Evolutionary conservation across 1,140 invertebrate genomes (phyloP).

Genomic region (Drosophila pseudoananassae): DNA sequence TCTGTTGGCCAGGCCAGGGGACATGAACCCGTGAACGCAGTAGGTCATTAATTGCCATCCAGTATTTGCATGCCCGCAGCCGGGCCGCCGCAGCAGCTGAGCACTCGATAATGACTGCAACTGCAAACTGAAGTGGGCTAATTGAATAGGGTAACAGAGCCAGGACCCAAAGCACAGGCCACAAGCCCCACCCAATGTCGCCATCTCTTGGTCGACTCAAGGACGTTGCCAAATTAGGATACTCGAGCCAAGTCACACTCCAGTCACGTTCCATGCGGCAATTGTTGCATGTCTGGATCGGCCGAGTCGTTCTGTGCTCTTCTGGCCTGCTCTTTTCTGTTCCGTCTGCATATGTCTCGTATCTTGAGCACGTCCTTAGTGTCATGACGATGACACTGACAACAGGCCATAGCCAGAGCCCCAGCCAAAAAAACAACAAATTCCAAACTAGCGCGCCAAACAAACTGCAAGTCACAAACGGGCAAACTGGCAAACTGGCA

Average conservation of each 20-base stretch:
- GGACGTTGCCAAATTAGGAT: slow-evolving; percentile 80
- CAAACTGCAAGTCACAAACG: slow-evolving; percentile 70
- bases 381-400: slow-evolving; percentile 65
- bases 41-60: slow-evolving; percentile 77
- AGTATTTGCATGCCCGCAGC: slow-evolving; percentile 15
- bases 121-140: slow-evolving; percentile 39
- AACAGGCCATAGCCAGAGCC: slow-evolving; percentile 24
- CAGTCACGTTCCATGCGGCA: slow-evolving; percentile 70
- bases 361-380: slow-evolving; percentile 77
- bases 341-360: slow-evolving; percentile 63
- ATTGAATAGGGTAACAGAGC: slow-evolving; percentile 39
- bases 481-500: slow-evolving; percentile 20
- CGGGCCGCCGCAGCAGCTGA: slow-evolving; percentile 38
- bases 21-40: slow-evolving; percentile 67
- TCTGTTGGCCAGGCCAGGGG: slow-evolving; percentile 23
- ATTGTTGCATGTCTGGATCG: slow-evolving; percentile 64
- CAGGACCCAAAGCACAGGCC: background rate
- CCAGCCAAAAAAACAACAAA: slow-evolving; percentile 66
- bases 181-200: background rate
- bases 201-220: slow-evolving; percentile 44
- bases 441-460: slow-evolving; percentile 73
- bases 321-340: slow-evolving; percentile 8
- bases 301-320: background rate
- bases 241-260: slow-evolving; percentile 72
- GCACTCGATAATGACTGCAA: slow-evolving; percentile 21